Evolutionary conservation across 1,140 invertebrate genomes (phyloP).

Genomic region (Lordiphosa clarofinis): DNA sequence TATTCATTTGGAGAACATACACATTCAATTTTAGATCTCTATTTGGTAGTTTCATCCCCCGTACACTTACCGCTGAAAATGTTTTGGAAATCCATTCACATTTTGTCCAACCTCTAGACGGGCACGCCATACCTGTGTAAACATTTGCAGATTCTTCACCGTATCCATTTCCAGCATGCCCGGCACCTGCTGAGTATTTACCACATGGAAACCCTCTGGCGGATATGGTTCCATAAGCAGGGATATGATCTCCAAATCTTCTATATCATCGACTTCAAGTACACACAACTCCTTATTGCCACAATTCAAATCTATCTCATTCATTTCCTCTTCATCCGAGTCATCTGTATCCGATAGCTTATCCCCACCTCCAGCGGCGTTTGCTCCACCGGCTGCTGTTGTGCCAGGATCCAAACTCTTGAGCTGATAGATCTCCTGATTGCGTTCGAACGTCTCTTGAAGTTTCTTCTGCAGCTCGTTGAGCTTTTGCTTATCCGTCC

Average conservation of each 20-base stretch:
- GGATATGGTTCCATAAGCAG: slow-evolving; percentile 88
- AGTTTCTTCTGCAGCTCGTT: slow-evolving; percentile 84
- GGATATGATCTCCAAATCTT: slow-evolving; percentile 90
- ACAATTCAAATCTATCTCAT: slow-evolving; percentile 87
- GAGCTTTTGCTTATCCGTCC: slow-evolving; percentile 83
- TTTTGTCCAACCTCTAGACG: slow-evolving; percentile 83
- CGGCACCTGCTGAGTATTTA: slow-evolving; percentile 90
- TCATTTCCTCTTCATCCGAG: slow-evolving; percentile 87
- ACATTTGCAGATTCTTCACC: slow-evolving; percentile 91
- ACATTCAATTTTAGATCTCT: background rate
- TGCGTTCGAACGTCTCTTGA: slow-evolving; percentile 85
- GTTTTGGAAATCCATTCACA: slow-evolving; percentile 84
- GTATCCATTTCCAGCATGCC: slow-evolving; percentile 85
- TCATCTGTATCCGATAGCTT: slow-evolving; percentile 84
- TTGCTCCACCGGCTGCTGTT: background rate
- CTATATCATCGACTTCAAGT: slow-evolving; percentile 92
- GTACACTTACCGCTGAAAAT: slow-evolving; percentile 77
- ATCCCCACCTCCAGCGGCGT: slow-evolving; percentile 21
- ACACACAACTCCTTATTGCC: slow-evolving; percentile 92
- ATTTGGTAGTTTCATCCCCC: background rate
- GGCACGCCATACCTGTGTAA: slow-evolving; percentile 90
- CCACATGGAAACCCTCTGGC: slow-evolving; percentile 90
- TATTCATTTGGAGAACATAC: slow-evolving; percentile 8
- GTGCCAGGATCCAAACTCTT: slow-evolving; percentile 79
- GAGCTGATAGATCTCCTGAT: slow-evolving; percentile 85